These are phyloP conservation scores for Heliothis subflexa DNA, from an alignment of 1,140 invertebrate species.

Conservation along the genomic window DNA sequence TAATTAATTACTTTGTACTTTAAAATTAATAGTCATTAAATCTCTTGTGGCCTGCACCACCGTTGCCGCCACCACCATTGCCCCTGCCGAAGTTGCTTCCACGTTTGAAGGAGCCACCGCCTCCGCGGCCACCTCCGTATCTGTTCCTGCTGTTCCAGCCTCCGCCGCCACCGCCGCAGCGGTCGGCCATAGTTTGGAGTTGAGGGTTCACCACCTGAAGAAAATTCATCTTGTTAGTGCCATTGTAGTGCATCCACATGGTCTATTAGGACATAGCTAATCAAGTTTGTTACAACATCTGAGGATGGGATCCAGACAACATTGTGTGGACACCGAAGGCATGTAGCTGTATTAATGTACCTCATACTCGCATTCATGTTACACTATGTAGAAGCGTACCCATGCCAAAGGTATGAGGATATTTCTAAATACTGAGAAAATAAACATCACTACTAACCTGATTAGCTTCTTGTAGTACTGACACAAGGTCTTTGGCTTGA, in stretches of 20 bases:
- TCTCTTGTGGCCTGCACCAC: constrained; percentile 82
- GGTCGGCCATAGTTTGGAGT: constrained; percentile 87
- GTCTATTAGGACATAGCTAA: background rate
- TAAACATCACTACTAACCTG: constrained; percentile 88
- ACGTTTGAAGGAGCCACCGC: constrained; percentile 78
- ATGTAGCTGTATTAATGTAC: constrained; percentile 88
- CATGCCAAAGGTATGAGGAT: constrained; percentile 91
- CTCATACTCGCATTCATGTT: constrained; percentile 91
- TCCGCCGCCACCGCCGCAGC: constrained; percentile 86
- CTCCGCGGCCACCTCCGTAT: constrained; percentile 76
- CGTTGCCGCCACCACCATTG: constrained; percentile 58
- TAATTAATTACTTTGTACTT: constrained; percentile 57
- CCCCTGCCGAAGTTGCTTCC: constrained; percentile 77
- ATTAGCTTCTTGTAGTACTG: constrained; percentile 97
- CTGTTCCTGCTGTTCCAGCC: constrained; percentile 84
- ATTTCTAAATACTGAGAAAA: background rate
- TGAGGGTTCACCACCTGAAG: constrained; percentile 86
- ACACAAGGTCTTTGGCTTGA: constrained; percentile 96
- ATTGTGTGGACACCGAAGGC: constrained; percentile 92
- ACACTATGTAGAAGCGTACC: constrained; percentile 87
- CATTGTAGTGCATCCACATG: background rate
- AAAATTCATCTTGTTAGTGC: constrained; percentile 12
- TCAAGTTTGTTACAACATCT: constrained; percentile 87
- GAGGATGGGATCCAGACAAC: constrained; percentile 90
- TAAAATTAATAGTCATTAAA: constrained; percentile 83